Conservation (phyloP, 2,797 vertebrate species). For the Synaphobranchus kaupii region DNA sequence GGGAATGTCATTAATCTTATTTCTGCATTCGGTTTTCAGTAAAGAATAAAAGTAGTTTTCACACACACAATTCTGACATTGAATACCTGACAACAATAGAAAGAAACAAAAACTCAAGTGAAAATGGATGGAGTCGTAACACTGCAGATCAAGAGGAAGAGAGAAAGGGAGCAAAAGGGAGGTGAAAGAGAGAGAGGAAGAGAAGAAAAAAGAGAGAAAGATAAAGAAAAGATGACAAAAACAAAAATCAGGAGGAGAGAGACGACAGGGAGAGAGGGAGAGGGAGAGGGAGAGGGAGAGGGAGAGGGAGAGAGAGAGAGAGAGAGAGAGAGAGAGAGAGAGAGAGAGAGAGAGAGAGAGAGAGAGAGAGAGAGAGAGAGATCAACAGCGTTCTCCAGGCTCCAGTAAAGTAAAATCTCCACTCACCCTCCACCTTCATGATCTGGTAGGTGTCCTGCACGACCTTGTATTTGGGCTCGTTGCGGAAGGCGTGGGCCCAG, state of each 20-base stretch:
- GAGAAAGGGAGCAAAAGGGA: background rate
- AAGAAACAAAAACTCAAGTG: no score
- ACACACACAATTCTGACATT: background rate
- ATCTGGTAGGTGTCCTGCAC: conserved; percentile 99
- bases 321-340: no score
- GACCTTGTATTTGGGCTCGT: conserved; percentile 98
- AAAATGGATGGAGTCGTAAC: no score
- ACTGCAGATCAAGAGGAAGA: background rate
- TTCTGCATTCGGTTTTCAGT: background rate
- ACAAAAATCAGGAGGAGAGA: no score
- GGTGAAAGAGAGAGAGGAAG: background rate
- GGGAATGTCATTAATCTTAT: background rate
- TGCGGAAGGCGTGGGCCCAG: conserved; percentile 96
- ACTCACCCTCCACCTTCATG: conserved; percentile 97
- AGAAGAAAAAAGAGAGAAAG: background rate
- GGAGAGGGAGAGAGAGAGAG: no score
- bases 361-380: background rate
- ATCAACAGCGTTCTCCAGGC: background rate
- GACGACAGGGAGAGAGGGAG: no score
- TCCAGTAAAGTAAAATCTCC: no score
- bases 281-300: no score
- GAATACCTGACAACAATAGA: no score
- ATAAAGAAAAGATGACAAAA: no score
- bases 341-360: no score
- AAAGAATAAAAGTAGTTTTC: background rate